Percentiles rank a stretch among this genome's conserved stretches.
Evolutionary conservation across 2,113 vertebrate species (phyloP).

Genomic region (Coturnix japonica): DNA sequence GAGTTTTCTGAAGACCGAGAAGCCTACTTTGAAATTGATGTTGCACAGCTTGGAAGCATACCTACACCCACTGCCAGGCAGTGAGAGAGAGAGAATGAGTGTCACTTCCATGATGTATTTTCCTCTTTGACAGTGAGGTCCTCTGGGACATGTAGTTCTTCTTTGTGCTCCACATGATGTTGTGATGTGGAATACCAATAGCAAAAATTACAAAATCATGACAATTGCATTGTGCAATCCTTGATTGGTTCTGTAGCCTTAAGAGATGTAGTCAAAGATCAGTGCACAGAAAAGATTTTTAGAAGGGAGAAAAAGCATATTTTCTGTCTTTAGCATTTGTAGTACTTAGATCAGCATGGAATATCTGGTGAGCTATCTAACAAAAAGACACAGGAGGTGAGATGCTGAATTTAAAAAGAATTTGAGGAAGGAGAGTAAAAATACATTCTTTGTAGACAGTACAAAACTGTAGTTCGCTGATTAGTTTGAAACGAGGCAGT

Average conservation of each 20-base stretch:
- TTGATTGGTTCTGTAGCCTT: not conserved
- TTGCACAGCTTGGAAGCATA: too few species aligned
- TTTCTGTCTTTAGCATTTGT: not conserved
- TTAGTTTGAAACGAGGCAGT: not conserved
- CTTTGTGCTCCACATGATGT: too few species aligned
- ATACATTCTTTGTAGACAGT: not conserved
- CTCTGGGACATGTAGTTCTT: too few species aligned
- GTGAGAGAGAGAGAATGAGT: too few species aligned
- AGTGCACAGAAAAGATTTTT: fast-evolving
- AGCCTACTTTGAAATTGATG: too few species aligned
- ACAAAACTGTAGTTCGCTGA: not conserved
- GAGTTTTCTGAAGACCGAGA: too few species aligned
- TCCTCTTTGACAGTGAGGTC: too few species aligned
- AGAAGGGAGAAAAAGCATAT: not conserved
- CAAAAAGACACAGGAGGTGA: not conserved
- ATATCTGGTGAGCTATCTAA: not conserved
- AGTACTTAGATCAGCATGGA: not conserved
- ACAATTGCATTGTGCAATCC: not conserved
- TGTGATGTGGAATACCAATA: too few species aligned
- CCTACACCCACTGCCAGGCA: too few species aligned
- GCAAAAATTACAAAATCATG: too few species aligned
- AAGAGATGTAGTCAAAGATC: not conserved
- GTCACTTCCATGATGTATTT: too few species aligned
- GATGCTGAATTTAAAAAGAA: not conserved
- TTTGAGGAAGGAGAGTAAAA: not conserved